A percentile compares a stretch with the other conserved stretches of the same genome.
phyloP scores from a whole-genome alignment of 2,113 vertebrate species.

The Mola mola region DNA sequence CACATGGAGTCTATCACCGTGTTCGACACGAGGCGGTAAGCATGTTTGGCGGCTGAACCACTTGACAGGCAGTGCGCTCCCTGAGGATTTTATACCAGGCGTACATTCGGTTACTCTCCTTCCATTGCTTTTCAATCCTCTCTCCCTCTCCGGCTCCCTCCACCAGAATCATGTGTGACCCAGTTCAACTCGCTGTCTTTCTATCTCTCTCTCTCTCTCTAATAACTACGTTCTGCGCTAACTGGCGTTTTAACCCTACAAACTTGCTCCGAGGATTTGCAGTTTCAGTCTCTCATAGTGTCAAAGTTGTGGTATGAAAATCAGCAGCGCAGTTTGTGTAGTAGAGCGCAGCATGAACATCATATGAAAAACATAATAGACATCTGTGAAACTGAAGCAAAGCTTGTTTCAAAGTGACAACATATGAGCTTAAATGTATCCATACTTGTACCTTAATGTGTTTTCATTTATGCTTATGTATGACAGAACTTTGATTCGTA shows the following conservation, averaged over 20 bases:
- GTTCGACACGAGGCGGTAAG: conserved; percentile 52
- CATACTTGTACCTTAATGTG: too few species aligned
- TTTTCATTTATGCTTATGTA: too few species aligned
- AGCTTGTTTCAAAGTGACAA: too few species aligned
- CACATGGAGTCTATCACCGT: not conserved
- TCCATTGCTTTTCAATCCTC: conserved; percentile 12
- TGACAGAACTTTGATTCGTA: too few species aligned
- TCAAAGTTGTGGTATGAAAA: too few species aligned
- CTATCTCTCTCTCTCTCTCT: conserved; percentile 19
- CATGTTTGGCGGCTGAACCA: conserved; percentile 21
- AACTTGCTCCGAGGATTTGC: not conserved
- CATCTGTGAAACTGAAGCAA: too few species aligned
- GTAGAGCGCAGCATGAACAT: too few species aligned
- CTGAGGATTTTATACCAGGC: conserved; percentile 28
- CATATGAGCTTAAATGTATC: too few species aligned
- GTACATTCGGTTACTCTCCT: conserved; percentile 13
- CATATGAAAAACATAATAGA: too few species aligned
- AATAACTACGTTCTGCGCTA: conserved; percentile 6
- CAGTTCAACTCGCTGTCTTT: conserved; percentile 47
- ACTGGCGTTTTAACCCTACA: not conserved
- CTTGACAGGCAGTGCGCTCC: conserved; percentile 29
- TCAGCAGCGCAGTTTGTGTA: too few species aligned
- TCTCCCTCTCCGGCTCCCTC: conserved; percentile 29
- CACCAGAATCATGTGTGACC: conserved; percentile 50
- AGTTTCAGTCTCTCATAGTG: conserved; percentile 40